Evolutionary conservation across 2,797 vertebrate genomes (phyloP), one percentile per base, ranked within the genome.

Genomic region (Octomys mimax): DNA sequence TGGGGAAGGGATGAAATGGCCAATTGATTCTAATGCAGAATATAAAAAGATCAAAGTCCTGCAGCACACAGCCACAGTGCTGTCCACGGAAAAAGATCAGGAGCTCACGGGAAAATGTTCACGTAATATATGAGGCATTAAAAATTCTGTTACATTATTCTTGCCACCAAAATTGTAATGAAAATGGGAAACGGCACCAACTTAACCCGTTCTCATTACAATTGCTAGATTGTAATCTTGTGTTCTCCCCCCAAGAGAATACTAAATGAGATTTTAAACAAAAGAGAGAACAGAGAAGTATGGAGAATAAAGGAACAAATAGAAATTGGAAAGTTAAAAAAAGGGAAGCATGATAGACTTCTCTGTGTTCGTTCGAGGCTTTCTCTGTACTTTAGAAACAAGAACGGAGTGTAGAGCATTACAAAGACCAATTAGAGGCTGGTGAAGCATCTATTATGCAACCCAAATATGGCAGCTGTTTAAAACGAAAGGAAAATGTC

Each of bases 181-280:
- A 98, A 99, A 98, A 98, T 98, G 98, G 98, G 98, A 98, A 98
- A 98, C 92, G 97, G 98, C 98, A 98, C 98, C 98, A 98, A 98
- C 97, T 98, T 98, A 99, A 98, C 98, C 98, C 98, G 95, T 98
- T 98, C 98, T 98, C 98, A 98, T 98, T 98, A 99, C 98, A 98
- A 98, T 98, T 95, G 97, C 98, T 98, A 98, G 98, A 98, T 98
- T 98, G 98, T 98, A 99, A 98, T 99, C 98, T 98, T 96, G 95
- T 98, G 98, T 98, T 98, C 97, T 98, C 98, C 97, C 97, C 98
- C 98, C 98, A 97, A 97, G 98, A 98, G 98, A 98, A 98, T 98
- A 98, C 98, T 98, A 98, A 98, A 98, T 98, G 98, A 98, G 98
- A 98, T 98, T 98, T 98, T 98, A 98, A 98, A 97, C 97, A 98